A percentile compares a stretch with the other conserved stretches of the same genome.
Conservation (phyloP, 2,888 invertebrate genomes). For the Cheilosia vulpina region DNA sequence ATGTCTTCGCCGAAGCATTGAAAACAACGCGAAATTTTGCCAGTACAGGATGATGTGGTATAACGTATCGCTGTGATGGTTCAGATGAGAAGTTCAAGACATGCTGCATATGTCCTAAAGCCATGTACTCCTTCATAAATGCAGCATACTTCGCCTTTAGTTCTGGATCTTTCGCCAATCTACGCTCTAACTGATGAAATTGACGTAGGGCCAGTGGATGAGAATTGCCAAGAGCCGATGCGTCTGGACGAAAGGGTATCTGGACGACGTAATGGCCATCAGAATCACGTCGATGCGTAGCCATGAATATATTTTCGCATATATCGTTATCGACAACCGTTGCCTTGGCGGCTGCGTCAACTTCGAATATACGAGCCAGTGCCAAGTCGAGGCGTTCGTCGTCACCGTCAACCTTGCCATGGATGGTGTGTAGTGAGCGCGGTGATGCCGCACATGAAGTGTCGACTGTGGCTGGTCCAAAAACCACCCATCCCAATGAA, state of each 20-base stretch:
- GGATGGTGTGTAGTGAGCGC: too few species aligned
- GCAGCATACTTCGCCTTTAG: conserved; percentile 22
- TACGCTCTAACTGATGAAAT: conserved; percentile 23
- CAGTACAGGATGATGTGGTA: conserved; percentile 27
- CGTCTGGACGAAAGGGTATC: conserved; percentile 20
- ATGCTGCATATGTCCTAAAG: conserved; percentile 20
- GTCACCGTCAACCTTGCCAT: too few species aligned
- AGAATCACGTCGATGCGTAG: neutral
- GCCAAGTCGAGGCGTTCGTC: too few species aligned
- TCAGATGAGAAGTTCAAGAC: neutral
- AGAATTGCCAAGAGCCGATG: conserved; percentile 15
- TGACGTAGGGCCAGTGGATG: conserved; percentile 10
- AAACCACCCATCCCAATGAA: neutral
- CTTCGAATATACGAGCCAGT: conserved; percentile 18
- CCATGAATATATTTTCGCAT: conserved; percentile 19
- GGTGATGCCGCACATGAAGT: too few species aligned
- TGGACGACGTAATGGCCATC: conserved; percentile 6
- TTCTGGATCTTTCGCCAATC: conserved; percentile 9
- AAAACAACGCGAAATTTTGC: too few species aligned
- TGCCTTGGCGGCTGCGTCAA: neutral
- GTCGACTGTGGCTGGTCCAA: neutral
- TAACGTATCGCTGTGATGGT: conserved; percentile 10
- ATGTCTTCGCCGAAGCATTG: conserved; percentile 23
- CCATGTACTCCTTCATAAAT: conserved; percentile 19
- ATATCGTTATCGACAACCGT: neutral